These are phyloP conservation scores for Petrocephalus zakoni DNA, from an alignment of 2,113 vertebrate species.

Conservation along the genomic window DNA sequence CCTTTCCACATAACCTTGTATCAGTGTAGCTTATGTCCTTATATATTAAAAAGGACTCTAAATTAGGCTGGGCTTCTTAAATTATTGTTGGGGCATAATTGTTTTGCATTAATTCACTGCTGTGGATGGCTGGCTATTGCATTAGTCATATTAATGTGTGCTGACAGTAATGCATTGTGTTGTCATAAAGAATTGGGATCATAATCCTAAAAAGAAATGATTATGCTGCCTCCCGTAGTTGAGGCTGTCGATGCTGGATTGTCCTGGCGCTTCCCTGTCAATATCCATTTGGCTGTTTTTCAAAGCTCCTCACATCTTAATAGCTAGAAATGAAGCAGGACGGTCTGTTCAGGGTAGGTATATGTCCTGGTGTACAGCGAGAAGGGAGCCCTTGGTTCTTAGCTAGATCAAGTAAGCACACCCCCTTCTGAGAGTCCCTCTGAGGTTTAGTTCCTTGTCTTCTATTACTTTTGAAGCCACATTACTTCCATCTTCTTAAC, in stretches of 20 bases:
- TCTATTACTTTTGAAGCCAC: background rate
- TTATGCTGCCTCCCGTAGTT: background rate
- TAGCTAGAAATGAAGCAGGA: background rate
- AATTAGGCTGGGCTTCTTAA: background rate
- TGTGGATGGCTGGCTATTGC: background rate
- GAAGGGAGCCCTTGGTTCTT: background rate
- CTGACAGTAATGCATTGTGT: background rate
- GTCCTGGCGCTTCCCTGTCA: background rate
- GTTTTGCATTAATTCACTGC: background rate
- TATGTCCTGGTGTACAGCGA: background rate
- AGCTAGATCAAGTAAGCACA: background rate
- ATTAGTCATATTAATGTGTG: background rate
- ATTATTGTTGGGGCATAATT: background rate
- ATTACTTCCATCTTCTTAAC: background rate
- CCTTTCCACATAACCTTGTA: background rate
- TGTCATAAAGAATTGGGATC: background rate
- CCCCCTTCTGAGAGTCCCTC: background rate
- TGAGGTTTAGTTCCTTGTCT: background rate
- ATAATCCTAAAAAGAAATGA: background rate
- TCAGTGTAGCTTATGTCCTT: background rate
- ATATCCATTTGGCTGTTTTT: background rate
- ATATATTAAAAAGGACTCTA: background rate
- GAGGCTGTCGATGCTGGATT: background rate
- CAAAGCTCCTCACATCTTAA: background rate
- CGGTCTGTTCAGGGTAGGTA: background rate